Evolutionary conservation across 2,113 vertebrate genomes (phyloP).

Genomic region (Menura novaehollandiae): DNA sequence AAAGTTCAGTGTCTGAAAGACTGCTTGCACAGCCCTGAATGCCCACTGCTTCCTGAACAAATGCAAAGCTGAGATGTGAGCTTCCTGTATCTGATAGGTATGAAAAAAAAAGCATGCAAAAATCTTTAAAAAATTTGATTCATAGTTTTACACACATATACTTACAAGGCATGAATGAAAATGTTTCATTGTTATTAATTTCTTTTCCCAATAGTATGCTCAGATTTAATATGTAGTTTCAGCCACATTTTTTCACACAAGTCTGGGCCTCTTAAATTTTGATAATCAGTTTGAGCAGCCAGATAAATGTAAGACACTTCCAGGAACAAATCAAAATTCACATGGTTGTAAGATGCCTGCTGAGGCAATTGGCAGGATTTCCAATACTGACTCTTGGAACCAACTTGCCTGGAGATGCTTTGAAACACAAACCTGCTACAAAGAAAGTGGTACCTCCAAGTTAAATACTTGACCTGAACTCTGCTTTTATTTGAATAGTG

Average conservation of each 20-base stretch:
- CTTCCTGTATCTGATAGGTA: background rate
- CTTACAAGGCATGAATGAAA: background rate
- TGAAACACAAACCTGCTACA: background rate
- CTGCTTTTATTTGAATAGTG: background rate
- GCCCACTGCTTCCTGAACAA: background rate
- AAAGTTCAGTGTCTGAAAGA: background rate
- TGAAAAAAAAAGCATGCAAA: background rate
- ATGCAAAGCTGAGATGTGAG: background rate
- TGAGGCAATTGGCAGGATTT: slow-evolving; percentile 7
- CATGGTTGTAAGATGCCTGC: background rate
- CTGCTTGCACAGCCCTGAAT: background rate
- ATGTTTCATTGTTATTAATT: background rate
- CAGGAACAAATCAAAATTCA: background rate
- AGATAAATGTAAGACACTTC: background rate
- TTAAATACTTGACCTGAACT: background rate
- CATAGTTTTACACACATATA: background rate
- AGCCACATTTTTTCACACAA: background rate
- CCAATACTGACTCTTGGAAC: background rate
- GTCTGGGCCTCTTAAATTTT: background rate
- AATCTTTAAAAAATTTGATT: background rate
- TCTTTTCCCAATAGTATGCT: background rate
- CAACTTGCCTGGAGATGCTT: background rate
- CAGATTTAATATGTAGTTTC: background rate
- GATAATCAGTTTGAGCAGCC: background rate
- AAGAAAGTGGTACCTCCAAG: background rate